A percentile compares a stretch with the other conserved stretches of the same genome.
phyloP scores from a whole-genome alignment of 2,113 vertebrate genomes.

The Condylura cristata region DNA sequence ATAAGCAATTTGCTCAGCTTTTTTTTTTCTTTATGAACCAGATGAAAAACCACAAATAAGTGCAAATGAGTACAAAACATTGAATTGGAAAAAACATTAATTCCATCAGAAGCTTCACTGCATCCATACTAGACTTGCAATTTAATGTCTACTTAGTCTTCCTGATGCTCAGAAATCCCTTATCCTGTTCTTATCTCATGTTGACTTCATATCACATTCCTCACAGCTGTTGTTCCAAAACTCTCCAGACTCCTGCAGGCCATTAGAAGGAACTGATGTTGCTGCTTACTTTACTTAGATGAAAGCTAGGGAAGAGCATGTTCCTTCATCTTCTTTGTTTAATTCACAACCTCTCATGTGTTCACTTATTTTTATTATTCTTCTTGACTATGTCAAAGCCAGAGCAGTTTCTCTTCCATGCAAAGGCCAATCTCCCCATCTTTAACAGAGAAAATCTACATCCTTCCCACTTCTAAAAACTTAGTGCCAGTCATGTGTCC shows the following conservation, averaged over 20 bases:
- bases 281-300: neutral
- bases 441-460: neutral
- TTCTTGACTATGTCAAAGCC: neutral
- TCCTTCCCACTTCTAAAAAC: neutral
- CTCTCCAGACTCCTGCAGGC: neutral
- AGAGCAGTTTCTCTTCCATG: neutral
- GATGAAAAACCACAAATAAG: constrained; percentile 42
- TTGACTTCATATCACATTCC: neutral
- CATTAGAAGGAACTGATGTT: neutral
- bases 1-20: neutral
- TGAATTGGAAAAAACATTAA: neutral
- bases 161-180: neutral
- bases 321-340: neutral
- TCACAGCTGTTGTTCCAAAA: neutral
- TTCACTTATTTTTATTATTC: neutral
- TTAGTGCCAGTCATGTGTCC: neutral
- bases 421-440: neutral
- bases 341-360: neutral
- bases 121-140: neutral
- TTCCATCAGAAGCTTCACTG: neutral
- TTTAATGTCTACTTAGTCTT: constrained; percentile 52
- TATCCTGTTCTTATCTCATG: neutral
- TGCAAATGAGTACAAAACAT: constrained; percentile 32
- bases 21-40: constrained; percentile 20
- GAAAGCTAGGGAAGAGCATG: neutral